Percentiles rank a stretch among this genome's conserved stretches.
These are phyloP conservation scores for Peribatodes rhomboidaria DNA, from an alignment of 2,888 invertebrate species.

Conservation along the genomic window DNA sequence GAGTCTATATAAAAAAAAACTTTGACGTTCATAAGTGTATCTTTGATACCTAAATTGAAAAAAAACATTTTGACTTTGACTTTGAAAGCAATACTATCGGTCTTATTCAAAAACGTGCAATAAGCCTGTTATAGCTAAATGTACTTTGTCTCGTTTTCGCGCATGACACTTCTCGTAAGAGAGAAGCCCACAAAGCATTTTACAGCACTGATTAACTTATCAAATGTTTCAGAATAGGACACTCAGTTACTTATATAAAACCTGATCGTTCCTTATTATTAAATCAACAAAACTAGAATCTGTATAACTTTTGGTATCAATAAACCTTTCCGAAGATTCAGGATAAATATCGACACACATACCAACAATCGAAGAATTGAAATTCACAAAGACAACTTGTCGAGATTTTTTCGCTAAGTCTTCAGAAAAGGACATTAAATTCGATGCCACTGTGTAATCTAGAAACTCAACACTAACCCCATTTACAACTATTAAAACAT, in stretches of 20 bases:
- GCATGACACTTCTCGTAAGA: conserved; percentile 5
- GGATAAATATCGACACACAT: conserved; percentile 65
- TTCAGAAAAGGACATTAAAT: conserved; percentile 66
- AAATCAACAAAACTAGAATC: conserved; percentile 11
- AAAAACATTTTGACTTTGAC: too few species aligned
- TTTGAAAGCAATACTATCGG: background rate
- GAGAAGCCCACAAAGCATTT: conserved; percentile 8
- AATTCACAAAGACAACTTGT: conserved; percentile 66
- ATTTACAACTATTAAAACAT: conserved; percentile 64
- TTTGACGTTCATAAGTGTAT: too few species aligned
- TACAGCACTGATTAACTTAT: background rate
- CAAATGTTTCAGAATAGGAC: background rate
- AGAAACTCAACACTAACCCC: conserved; percentile 65
- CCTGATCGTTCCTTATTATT: conserved; percentile 1
- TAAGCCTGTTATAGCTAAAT: background rate
- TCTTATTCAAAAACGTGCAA: background rate
- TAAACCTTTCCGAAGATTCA: conserved; percentile 58
- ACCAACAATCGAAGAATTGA: conserved; percentile 58
- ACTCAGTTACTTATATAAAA: background rate
- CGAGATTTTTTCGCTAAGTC: conserved; percentile 64
- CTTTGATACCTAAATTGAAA: too few species aligned
- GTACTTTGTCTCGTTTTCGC: conserved; percentile 9
- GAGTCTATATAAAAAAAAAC: too few species aligned
- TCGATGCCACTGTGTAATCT: conserved; percentile 72
- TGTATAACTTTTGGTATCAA: conserved; percentile 35